Evolutionary conservation across 2,113 vertebrate species (phyloP).

Genomic region (Gymnogyps californianus): DNA sequence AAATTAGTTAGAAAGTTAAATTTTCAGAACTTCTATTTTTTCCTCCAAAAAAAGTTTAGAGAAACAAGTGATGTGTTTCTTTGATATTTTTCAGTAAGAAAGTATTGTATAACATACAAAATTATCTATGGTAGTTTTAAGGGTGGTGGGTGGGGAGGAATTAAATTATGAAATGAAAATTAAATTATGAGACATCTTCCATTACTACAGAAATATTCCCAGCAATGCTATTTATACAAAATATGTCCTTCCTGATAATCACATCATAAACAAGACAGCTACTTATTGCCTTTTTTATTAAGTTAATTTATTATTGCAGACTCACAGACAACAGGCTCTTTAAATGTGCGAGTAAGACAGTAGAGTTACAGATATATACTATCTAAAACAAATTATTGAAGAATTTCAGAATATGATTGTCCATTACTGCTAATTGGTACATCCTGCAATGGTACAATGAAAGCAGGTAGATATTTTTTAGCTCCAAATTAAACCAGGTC

Average conservation of each 20-base stretch:
- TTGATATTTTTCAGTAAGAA: background rate
- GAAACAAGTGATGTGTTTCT: background rate
- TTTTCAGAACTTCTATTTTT: background rate
- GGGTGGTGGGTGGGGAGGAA: background rate
- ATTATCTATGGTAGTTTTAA: background rate
- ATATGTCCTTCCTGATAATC: constrained; percentile 9
- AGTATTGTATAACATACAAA: background rate
- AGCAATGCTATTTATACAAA: background rate
- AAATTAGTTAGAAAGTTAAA: background rate
- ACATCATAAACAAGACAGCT: constrained; percentile 6
- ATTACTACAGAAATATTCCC: background rate
- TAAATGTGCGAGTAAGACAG: background rate
- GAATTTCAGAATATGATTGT: background rate
- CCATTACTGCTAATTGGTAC: background rate
- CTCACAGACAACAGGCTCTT: background rate
- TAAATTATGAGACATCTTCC: background rate
- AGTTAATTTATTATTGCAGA: constrained; percentile 17
- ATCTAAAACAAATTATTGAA: background rate
- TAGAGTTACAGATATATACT: background rate
- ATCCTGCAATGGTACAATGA: background rate
- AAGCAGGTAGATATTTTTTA: background rate
- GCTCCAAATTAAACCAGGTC: background rate
- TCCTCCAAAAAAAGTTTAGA: background rate
- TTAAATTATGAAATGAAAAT: constrained; percentile 18
- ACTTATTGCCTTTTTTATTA: constrained; percentile 10